Evolutionary conservation across 2,113 vertebrate genomes (phyloP), one percentile per base, ranked within the genome.

Genomic region (Struthio camelus): DNA sequence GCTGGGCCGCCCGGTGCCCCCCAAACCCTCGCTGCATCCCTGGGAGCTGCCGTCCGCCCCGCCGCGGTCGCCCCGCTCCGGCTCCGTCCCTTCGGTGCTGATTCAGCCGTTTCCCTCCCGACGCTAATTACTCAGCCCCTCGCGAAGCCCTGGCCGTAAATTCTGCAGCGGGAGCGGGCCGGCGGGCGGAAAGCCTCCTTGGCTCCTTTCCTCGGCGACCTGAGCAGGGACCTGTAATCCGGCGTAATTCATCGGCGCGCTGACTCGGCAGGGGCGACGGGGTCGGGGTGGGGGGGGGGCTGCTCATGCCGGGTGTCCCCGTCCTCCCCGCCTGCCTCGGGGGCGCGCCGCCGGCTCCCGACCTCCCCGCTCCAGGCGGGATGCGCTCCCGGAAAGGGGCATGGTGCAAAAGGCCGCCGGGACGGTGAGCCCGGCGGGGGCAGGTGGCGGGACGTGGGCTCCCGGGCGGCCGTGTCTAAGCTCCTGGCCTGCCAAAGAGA

Each of bases 181-280:
- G 32, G 65, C 15, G 59, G 86, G 53, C 12, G 11, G 78, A 82
- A 90, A 89, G 73, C 69, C 70, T 76, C 76, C 72, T 89, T 93
- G 89, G 90, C 91, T 92, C 53, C 38, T 76, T 85, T 87, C 91
- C 92, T 83, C 6, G 18, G 64, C 78, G 85, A 81, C 84, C 84
- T 38, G 90, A 73, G 81, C 82, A 28, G 67, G 46, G 82, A 59
- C 54, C 80, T 48, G 56, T 77, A 88, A 73, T 86, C 87, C 16
- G 0, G 4, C 53, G 42, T 92, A 93, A 86, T 62, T 94, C 85
- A 54, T 1, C 16, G 1, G 51, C 27, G 20, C 12, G 54, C 91
- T 94, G 94, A 90, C 54, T 53, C 22, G 30, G 91, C 90, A 95
- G 76, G n/a, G n/a, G n/a, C n/a, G n/a, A n/a, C n/a, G n/a, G n/a